Base-by-base conservation (phyloP, 2,888 invertebrate genomes). In the Cataglyphis cursor region DNA sequence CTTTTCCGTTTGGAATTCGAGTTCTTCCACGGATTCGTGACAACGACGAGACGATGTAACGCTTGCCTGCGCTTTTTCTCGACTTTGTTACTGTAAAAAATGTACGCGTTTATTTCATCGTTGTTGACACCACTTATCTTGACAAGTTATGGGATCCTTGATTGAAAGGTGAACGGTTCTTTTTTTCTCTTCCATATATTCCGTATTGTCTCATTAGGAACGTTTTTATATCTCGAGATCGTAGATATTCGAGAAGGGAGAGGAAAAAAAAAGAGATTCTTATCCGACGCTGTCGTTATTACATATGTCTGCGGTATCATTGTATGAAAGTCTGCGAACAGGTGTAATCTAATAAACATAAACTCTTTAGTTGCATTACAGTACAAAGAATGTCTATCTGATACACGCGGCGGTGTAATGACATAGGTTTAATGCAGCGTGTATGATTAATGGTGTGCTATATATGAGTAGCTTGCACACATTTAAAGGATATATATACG, bases 1-100 rank as follows among this genome's bases (percentile, higher is more conserved):
- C 85, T 84, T 85, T 86, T 84, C 87, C 89, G 85, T 82, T 86
- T 68, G 86, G 80, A 87, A 84, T 83, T 74, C 74, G 38, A 73
- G 68, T 81, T 28, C 68, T 64, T 88, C 81, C 78, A 81, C 70
- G 75, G 83, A 83, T 85, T 84, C 70, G 66, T 76, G 35, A 66
- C 57, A 72, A 74, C 76, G 82, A 81, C 83, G 65, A 62, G 65
- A 62, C 73, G 75, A 62, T 59, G 54, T 54, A 54, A 8, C 51
- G 35, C 54, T 44, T 65, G 21, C 51, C 72, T 66, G 78, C 72
- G 64, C 35, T 28, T 24, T 10, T 72, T 59, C 57, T 65, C 31
- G 21, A 9, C 35, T 57, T 61, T 68, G 38, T 74, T 68, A 28
- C 70, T 80, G 15, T 24, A 24, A 35, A 75, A 75, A 24, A 24